Base-by-base conservation (phyloP, 2,888 invertebrate genomes). In the Iselma pallidipennis region DNA sequence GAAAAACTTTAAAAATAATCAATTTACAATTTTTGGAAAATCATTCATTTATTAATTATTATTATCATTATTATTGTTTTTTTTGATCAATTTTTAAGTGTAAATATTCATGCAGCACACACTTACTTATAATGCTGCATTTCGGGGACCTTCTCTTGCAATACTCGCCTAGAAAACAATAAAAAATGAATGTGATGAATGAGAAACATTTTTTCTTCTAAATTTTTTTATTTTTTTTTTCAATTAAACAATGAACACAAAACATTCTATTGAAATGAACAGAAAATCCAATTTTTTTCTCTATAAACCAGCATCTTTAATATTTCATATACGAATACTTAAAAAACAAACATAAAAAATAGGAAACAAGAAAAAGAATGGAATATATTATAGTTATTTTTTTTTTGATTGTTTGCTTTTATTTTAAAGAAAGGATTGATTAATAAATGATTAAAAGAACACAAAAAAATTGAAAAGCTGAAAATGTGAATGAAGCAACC, bases 121-220 rank as follows among this genome's bases (percentile, higher is more conserved):
- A 83, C 87, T 86, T 83, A 87, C 87, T 86, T 85, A 78, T 86
- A 87, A 78, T 87, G 87, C 80, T 87, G 87, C 87, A 87, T 87
- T 77, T 87, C 87, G 80, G 85, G 82, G 76, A 82, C 84, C 80
- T 86, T 86, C 76, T 87, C 87, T 82, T 86, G 86, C 75, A 87
- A 83, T 76, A 87, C 85, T 81, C 87, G 83, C 84, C 87, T 87
- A 83, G 67, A 84, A 45, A 83, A 80, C 68, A 80, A 78, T 73
- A 79, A 70, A 78, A 65, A 78, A 77, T 74, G 75, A 77, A 77
- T 72, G 71, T 73, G 71, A 74, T 69, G 67, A 71, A 70, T 66
- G 71, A 69, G 52, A 19, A 28, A 52, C 52, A 31, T 29, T 45
- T 23, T 45, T n/a, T n/a, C n/a, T n/a, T n/a, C n/a, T n/a, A n/a